Conservation (phyloP, 35 echinoderm and acorn worm genomes). For the Lytechinus pictus region DNA sequence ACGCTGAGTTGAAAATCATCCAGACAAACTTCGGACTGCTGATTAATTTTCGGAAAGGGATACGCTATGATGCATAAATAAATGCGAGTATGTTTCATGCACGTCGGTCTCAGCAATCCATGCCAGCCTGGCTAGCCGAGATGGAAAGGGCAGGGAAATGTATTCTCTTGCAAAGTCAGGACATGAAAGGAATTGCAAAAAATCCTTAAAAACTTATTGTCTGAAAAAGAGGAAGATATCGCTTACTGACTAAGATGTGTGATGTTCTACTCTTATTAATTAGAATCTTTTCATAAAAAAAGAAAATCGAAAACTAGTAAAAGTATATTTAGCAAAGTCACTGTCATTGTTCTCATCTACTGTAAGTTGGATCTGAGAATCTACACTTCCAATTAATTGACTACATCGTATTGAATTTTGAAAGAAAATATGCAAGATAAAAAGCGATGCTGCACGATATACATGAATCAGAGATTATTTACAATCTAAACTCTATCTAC, state of each 20-base stretch:
- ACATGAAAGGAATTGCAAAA: not conserved
- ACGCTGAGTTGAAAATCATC: constrained; percentile 20
- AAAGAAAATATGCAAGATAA: not conserved
- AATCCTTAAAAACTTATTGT: not conserved
- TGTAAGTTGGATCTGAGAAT: not conserved
- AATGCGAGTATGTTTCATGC: not conserved
- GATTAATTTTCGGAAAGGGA: constrained; percentile 36
- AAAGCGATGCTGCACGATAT: not conserved
- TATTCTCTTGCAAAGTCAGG: not conserved
- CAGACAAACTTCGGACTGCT: constrained; percentile 16
- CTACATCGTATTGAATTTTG: not conserved
- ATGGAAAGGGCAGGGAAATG: not conserved
- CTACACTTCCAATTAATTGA: not conserved
- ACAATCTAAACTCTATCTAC: too few species aligned
- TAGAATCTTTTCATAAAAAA: not conserved
- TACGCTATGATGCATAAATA: constrained; percentile 23
- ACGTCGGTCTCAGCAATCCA: not conserved
- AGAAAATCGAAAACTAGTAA: not conserved
- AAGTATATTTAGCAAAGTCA: not conserved
- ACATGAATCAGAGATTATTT: too few species aligned
- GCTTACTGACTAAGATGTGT: not conserved
- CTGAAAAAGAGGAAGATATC: not conserved
- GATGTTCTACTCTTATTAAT: not conserved
- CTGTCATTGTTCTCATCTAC: not conserved
- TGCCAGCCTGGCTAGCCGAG: not conserved